Evolutionary conservation across 2,888 invertebrate genomes (phyloP).

Genomic region (Volucella zonaria): DNA sequence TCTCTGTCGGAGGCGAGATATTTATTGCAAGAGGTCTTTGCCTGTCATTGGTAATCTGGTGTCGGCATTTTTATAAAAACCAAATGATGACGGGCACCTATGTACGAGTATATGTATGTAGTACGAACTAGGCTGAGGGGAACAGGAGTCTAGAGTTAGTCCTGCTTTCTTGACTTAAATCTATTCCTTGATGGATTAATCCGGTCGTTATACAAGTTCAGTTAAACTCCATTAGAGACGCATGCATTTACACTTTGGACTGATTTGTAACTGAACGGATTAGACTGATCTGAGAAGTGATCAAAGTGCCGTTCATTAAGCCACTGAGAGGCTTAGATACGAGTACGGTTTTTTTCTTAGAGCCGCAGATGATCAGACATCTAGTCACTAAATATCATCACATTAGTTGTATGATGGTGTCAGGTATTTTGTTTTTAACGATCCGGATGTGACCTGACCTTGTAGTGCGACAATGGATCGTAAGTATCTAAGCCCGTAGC

Average conservation of each 20-base stretch:
- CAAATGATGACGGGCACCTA: constrained; percentile 7
- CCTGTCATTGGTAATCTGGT: constrained; percentile 45
- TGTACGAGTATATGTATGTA: too few species aligned
- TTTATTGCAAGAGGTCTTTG: constrained; percentile 38
- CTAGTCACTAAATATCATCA: too few species aligned
- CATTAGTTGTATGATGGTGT: too few species aligned
- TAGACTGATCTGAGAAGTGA: not conserved
- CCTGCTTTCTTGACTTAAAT: not conserved
- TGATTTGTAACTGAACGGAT: not conserved
- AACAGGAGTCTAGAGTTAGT: not conserved
- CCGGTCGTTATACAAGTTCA: not conserved
- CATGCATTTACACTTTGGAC: not conserved
- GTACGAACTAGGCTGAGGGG: too few species aligned
- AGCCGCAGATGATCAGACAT: too few species aligned
- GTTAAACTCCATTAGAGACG: constrained; percentile 8
- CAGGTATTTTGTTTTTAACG: too few species aligned
- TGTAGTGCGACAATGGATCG: too few species aligned
- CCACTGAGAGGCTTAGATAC: too few species aligned
- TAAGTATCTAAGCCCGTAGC: too few species aligned
- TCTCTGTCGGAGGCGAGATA: not conserved
- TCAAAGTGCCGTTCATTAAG: not conserved
- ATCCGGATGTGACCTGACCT: too few species aligned
- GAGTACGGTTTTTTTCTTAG: too few species aligned
- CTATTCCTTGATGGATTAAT: constrained; percentile 10
- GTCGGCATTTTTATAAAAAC: constrained; percentile 23